Evolutionary conservation across 1,140 invertebrate genomes (phyloP).

Genomic region (Caenorhabditis briggsae): DNA sequence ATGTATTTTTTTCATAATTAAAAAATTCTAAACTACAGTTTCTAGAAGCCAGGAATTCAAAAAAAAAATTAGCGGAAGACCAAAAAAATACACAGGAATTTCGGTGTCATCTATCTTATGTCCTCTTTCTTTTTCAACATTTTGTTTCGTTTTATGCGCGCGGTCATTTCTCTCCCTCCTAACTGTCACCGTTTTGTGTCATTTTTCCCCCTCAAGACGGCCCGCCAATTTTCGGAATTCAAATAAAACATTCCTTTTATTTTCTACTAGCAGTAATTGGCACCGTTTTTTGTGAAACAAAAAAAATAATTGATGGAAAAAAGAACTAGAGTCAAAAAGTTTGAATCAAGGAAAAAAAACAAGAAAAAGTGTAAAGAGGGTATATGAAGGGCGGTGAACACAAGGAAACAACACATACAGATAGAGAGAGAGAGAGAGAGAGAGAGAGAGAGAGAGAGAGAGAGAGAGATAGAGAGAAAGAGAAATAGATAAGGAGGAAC

Average conservation of each 20-base stretch:
- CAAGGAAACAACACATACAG: background rate
- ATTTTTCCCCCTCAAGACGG: background rate
- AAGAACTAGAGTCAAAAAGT: background rate
- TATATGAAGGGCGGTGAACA: background rate
- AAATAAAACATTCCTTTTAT: background rate
- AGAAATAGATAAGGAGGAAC: slow-evolving; percentile 34
- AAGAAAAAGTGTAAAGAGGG: background rate
- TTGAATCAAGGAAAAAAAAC: background rate
- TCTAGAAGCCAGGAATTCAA: too few relatives aligned
- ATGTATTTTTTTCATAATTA: too few relatives aligned
- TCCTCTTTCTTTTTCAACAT: background rate
- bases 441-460: background rate
- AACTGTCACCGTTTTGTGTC: slow-evolving; percentile 42
- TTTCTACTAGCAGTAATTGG: background rate
- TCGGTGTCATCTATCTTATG: background rate
- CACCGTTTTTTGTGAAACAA: background rate
- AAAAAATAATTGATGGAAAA: background rate
- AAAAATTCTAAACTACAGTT: too few relatives aligned
- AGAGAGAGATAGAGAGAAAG: background rate
- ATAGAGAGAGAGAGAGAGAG: background rate
- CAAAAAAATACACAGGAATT: too few relatives aligned
- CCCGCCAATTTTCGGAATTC: slow-evolving; percentile 39
- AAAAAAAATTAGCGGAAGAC: too few relatives aligned
- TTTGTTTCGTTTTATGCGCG: background rate
- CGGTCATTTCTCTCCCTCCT: background rate